Conservation (phyloP, 2,113 vertebrate genomes). For the Emydocephalus ijimae region DNA sequence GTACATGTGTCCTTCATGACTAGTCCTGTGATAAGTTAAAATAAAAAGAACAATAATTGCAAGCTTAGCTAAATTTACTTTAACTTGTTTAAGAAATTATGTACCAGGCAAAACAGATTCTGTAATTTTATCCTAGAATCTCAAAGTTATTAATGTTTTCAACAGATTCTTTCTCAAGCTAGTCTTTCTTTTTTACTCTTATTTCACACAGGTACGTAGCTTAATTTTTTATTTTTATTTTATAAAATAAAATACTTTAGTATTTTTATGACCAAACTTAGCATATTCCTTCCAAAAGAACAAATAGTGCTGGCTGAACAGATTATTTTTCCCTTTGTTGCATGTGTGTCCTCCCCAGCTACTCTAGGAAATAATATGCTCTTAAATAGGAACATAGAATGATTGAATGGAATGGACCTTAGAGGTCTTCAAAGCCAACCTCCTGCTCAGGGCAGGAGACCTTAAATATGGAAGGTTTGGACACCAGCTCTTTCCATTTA, state of each 20-base stretch:
- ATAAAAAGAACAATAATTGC: not conserved
- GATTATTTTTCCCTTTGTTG: not conserved
- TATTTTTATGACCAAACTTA: not conserved
- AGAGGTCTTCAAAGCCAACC: too few species aligned
- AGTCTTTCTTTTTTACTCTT: not conserved
- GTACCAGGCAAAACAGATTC: not conserved
- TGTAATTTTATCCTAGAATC: not conserved
- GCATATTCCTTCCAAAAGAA: too few species aligned
- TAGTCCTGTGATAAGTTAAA: not conserved
- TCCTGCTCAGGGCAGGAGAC: too few species aligned
- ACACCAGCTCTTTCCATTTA: not conserved
- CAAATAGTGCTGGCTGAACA: not conserved
- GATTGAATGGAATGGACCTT: too few species aligned
- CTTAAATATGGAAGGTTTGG: not conserved
- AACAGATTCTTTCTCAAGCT: not conserved
- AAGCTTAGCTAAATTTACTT: not conserved
- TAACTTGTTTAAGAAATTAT: not conserved
- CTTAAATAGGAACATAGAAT: not conserved
- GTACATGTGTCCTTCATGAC: not conserved
- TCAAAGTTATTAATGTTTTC: not conserved
- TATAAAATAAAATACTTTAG: not conserved
- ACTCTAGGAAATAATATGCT: not conserved
- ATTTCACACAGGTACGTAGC: not conserved
- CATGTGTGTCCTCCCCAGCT: not conserved
- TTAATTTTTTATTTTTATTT: not conserved